Conservation (phyloP, 53 echinoderm and acorn worm species). For the Apostichopus leukothele region DNA sequence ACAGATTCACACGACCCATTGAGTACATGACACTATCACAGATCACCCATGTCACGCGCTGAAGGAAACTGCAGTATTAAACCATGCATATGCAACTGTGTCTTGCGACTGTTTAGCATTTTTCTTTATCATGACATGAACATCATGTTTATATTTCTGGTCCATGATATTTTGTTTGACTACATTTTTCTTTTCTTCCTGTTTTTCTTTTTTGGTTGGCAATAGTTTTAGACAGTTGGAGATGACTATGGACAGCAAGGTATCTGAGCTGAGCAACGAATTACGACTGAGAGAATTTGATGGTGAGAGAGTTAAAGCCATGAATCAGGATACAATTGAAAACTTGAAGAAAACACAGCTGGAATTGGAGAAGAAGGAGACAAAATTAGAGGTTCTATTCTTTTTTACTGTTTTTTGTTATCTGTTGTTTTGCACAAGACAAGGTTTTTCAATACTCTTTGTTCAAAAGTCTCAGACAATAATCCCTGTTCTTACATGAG, state of each 20-base stretch:
- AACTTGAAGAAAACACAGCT: constrained; percentile 77
- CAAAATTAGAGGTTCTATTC: constrained; percentile 74
- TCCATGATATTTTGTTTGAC: neutral
- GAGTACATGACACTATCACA: no score
- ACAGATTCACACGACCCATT: no score
- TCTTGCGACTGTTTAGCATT: neutral
- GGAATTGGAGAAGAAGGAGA: constrained; percentile 77
- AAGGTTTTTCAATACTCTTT: no score
- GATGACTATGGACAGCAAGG: constrained; percentile 70
- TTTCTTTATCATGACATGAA: neutral
- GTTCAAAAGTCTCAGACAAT: no score
- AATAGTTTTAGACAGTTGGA: constrained; percentile 78
- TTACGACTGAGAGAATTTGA: constrained; percentile 75
- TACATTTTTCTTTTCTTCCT: neutral
- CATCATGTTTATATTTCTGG: neutral
- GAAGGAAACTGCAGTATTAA: no score
- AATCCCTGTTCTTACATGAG: no score
- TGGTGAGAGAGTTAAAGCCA: constrained; percentile 71
- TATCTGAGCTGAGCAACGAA: constrained; percentile 72
- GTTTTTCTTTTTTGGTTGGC: neutral
- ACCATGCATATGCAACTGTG: no score
- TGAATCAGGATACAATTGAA: constrained; percentile 75
- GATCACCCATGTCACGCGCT: no score
- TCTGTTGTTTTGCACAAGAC: no score
- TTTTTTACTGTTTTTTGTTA: no score